Conservation (phyloP, 2,888 invertebrate species). For the Osmoderma eremita region DNA sequence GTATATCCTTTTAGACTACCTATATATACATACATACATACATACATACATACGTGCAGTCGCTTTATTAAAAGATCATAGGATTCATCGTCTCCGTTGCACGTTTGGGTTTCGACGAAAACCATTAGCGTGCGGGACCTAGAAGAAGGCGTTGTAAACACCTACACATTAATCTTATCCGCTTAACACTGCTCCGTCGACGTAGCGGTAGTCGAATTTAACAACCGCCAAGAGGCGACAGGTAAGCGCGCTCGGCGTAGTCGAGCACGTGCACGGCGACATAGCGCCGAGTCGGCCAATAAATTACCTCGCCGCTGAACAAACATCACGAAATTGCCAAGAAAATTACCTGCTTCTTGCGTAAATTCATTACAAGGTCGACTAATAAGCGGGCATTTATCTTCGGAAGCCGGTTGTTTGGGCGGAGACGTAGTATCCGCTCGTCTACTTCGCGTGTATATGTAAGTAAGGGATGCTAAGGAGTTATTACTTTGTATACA, state of each 20-base stretch:
- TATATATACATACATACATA: no score
- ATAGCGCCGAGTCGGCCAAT: conserved; percentile 48
- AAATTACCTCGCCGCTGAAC: conserved; percentile 58
- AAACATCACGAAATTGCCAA: conserved; percentile 62
- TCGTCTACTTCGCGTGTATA: no score
- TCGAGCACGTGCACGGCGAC: conserved; percentile 29
- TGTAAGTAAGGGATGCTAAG: no score
- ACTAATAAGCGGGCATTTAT: conserved; percentile 60
- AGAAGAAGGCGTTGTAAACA: conserved; percentile 49
- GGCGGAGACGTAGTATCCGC: neutral
- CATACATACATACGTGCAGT: conserved; percentile 42
- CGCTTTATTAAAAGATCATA: conserved; percentile 46
- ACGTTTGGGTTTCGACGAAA: conserved; percentile 39
- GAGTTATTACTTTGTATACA: no score
- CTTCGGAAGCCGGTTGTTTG: conserved; percentile 44
- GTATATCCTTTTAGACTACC: conserved; percentile 9
- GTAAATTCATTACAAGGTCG: conserved; percentile 60
- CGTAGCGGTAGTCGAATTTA: conserved; percentile 12
- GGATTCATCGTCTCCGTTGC: conserved; percentile 20
- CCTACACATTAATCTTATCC: conserved; percentile 49
- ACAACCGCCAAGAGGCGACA: conserved; percentile 32
- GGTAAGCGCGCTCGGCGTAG: conserved; percentile 21
- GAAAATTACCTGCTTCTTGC: conserved; percentile 62
- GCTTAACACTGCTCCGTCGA: conserved; percentile 16
- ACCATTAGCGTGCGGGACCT: conserved; percentile 47